These are phyloP conservation scores for Macquaria australasica DNA, from an alignment of 2,113 vertebrate genomes.

Conservation along the genomic window DNA sequence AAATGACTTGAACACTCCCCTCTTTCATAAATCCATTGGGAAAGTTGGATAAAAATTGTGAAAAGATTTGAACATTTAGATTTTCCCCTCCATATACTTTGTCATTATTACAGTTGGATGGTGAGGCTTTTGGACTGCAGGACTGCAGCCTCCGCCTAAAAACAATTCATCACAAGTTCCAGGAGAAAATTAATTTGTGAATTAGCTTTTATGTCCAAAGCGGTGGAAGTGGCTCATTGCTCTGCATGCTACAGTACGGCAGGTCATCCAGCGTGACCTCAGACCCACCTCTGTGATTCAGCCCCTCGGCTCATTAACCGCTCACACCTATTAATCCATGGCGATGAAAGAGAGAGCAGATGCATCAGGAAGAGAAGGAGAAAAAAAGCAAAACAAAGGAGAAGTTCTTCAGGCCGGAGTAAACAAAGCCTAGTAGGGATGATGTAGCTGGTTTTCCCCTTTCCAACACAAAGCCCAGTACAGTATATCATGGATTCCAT, in stretches of 20 bases:
- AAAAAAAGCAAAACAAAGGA: conserved; percentile 60
- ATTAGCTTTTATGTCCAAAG: conserved; percentile 14
- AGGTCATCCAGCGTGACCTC: conserved; percentile 44
- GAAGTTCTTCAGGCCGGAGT: conserved; percentile 46
- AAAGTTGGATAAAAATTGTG: conserved; percentile 14
- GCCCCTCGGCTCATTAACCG: conserved; percentile 15
- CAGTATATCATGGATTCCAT: conserved; percentile 81
- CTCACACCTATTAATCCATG: conserved; percentile 55
- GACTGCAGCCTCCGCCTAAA: conserved; percentile 38
- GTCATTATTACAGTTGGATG: conserved; percentile 9
- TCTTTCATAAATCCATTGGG: conserved; percentile 19
- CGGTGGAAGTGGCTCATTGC: conserved; percentile 19
- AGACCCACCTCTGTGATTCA: conserved; percentile 35
- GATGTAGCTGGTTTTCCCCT: conserved; percentile 83
- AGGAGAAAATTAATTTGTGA: conserved; percentile 30
- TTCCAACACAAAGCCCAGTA: conserved; percentile 71
- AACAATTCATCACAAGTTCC: conserved; percentile 14
- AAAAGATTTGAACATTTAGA: conserved; percentile 26
- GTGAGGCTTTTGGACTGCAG: not conserved
- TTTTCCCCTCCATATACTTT: conserved; percentile 49
- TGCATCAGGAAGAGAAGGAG: not conserved
- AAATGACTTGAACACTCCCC: conserved; percentile 2
- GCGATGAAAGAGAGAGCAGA: conserved; percentile 53
- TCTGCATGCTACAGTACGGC: not conserved
- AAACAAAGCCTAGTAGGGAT: conserved; percentile 69